These are phyloP conservation scores for Sympetrum striolatum DNA, from an alignment of 2,888 invertebrate species.

Conservation along the genomic window DNA sequence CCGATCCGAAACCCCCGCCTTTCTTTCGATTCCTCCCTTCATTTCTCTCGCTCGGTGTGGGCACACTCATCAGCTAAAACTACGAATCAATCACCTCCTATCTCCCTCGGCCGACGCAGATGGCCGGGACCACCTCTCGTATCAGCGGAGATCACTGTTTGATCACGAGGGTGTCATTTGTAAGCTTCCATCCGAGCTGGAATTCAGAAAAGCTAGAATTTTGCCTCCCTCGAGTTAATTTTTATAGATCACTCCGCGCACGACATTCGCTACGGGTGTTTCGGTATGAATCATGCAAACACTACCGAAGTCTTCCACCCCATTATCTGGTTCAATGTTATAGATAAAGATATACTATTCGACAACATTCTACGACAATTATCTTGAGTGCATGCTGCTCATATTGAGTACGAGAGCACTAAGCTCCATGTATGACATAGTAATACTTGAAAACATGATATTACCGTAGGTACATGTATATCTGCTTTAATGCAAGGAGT, in stretches of 20 bases:
- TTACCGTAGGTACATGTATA: too few relatives aligned
- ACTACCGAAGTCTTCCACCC: too few relatives aligned
- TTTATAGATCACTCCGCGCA: neutral
- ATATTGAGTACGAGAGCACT: too few relatives aligned
- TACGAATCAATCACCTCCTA: constrained; percentile 8
- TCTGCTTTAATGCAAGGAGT: too few relatives aligned
- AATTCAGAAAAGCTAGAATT: constrained; percentile 4
- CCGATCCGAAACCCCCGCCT: neutral
- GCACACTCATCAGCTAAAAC: neutral
- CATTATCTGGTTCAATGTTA: too few relatives aligned
- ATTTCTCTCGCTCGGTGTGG: neutral
- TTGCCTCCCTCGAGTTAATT: neutral
- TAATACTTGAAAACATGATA: too few relatives aligned
- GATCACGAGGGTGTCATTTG: neutral
- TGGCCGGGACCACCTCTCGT: neutral
- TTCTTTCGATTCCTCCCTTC: neutral
- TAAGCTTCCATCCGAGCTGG: neutral
- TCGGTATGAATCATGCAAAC: too few relatives aligned
- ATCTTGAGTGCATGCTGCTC: too few relatives aligned
- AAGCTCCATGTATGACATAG: too few relatives aligned
- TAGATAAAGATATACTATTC: too few relatives aligned
- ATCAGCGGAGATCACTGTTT: neutral
- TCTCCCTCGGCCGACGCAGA: neutral
- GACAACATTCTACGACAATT: too few relatives aligned
- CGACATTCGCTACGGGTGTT: too few relatives aligned